A percentile compares a stretch with the other conserved stretches of the same genome.
phyloP scores from a whole-genome alignment of 1,140 invertebrate species.

The Oryctes rhinoceros region DNA sequence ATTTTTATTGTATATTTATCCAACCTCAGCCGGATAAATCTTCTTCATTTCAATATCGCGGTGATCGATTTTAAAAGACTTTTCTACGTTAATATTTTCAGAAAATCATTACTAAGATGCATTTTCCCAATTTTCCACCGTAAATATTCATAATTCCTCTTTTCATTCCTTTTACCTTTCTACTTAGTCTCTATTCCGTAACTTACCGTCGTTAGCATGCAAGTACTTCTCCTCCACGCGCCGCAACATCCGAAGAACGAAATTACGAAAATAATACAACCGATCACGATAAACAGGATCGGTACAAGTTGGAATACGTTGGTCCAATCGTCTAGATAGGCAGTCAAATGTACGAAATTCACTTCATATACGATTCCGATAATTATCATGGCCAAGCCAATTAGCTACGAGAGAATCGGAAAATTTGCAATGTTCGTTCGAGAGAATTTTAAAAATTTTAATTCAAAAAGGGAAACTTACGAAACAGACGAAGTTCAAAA shows the following conservation, averaged over 20 bases:
- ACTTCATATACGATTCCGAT: not conserved
- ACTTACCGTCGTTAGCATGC: constrained; percentile 79
- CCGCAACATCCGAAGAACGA: constrained; percentile 90
- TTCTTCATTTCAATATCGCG: too few species aligned
- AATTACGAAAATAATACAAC: constrained; percentile 63
- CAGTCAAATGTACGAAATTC: not conserved
- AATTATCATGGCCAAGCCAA: constrained; percentile 15
- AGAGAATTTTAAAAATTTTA: not conserved
- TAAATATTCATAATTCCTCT: too few species aligned
- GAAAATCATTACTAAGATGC: too few species aligned
- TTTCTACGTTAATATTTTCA: too few species aligned
- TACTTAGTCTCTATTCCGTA: too few species aligned
- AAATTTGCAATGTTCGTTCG: not conserved
- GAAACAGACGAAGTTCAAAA: not conserved
- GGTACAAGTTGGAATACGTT: not conserved
- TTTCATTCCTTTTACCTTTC: too few species aligned
- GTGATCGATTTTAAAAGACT: too few species aligned
- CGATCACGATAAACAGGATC: not conserved
- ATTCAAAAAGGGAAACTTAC: constrained; percentile 4
- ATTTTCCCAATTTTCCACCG: too few species aligned
- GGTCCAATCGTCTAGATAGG: not conserved
- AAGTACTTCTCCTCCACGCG: constrained; percentile 82
- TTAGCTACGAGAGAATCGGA: not conserved
- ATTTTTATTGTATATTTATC: too few species aligned
- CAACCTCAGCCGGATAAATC: too few species aligned